phyloP scores from a whole-genome alignment of 2,113 vertebrate species.

The Peucedramus taeniatus region DNA sequence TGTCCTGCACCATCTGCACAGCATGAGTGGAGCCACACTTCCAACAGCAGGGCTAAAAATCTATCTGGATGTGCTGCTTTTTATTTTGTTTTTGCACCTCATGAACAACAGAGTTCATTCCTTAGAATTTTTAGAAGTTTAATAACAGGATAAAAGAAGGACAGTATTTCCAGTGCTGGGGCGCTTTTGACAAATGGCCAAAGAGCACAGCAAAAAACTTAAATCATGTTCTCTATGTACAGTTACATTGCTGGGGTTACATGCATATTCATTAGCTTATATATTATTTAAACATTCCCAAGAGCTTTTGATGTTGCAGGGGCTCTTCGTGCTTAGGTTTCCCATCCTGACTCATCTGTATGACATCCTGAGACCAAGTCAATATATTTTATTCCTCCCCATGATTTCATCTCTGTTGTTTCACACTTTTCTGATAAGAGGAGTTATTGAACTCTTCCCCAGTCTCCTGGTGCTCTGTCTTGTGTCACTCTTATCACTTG shows the following conservation, averaged over 20 bases:
- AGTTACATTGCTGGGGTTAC: neutral
- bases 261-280: neutral
- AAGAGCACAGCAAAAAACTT: neutral
- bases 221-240: neutral
- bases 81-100: neutral
- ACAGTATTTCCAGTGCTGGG: neutral
- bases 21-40: neutral
- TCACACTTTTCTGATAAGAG: neutral
- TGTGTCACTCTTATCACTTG: neutral
- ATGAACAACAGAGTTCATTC: neutral
- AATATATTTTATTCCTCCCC: neutral
- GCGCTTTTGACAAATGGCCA: neutral
- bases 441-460: neutral
- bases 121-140: neutral
- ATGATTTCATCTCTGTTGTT: neutral
- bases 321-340: neutral
- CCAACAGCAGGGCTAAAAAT: neutral
- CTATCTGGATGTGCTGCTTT: neutral
- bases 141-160: neutral
- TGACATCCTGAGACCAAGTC: neutral
- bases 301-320: neutral
- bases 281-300: neutral
- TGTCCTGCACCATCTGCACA: too few species aligned
- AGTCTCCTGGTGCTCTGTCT: neutral
- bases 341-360: neutral